Percentiles rank a stretch among this genome's conserved stretches.
These are phyloP conservation scores for Emydura subglobosa DNA, from an alignment of 2,113 vertebrate species.

Conservation along the genomic window DNA sequence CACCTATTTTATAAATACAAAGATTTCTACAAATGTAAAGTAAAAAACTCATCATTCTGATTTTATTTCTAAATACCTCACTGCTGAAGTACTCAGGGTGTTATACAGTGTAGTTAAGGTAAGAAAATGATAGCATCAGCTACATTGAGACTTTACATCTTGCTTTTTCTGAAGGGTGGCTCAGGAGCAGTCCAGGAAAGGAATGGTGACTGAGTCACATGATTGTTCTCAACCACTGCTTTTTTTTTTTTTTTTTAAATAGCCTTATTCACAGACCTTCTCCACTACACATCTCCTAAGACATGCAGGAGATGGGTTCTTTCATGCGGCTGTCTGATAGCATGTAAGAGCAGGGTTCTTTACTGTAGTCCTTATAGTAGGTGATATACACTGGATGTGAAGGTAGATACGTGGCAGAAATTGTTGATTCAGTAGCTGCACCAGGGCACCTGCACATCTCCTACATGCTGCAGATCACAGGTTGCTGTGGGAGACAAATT, in stretches of 20 bases:
- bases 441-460: accelerated
- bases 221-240: neutral
- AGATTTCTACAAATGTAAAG: neutral
- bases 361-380: neutral
- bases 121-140: conserved; percentile 7
- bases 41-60: neutral
- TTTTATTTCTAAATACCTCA: neutral
- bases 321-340: neutral
- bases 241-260: neutral
- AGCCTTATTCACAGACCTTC: neutral
- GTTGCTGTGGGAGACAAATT: neutral
- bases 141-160: neutral
- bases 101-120: neutral
- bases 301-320: neutral
- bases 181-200: neutral
- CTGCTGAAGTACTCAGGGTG: neutral
- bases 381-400: neutral
- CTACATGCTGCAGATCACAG: neutral
- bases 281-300: neutral
- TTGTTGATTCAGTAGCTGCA: neutral
- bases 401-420: neutral
- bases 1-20: neutral
- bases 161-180: neutral
- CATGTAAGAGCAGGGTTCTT: neutral
- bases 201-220: neutral